Evolutionary conservation across 2,888 invertebrate species (phyloP).

Genomic region (Dioctria rufipes): DNA sequence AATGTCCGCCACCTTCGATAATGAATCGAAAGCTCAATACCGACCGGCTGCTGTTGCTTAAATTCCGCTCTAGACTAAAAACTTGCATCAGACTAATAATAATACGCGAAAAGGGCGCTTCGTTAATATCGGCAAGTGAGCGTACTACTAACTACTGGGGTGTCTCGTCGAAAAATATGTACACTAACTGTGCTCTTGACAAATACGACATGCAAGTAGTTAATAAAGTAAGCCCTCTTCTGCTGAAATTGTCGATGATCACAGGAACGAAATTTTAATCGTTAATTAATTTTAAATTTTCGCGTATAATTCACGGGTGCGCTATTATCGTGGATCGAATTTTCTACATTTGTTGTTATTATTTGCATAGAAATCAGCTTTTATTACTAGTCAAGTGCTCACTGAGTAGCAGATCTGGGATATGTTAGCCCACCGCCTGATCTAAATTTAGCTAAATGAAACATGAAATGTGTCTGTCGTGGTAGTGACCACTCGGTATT

Average conservation of each 20-base stretch:
- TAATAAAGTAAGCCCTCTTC: constrained; percentile 21
- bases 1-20: background rate
- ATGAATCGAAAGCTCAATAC: constrained; percentile 1
- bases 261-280: background rate
- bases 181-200: constrained; percentile 15
- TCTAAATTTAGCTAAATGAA: constrained; percentile 14
- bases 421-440: constrained; percentile 24
- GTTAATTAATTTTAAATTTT: no score
- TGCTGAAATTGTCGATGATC: background rate
- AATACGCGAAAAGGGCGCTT: constrained; percentile 23
- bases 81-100: constrained; percentile 22
- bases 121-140: background rate
- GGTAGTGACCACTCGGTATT: constrained; percentile 9
- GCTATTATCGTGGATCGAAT: background rate
- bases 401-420: background rate
- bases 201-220: constrained; percentile 17
- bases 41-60: constrained; percentile 12
- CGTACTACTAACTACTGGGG: background rate
- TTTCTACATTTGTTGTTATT: background rate
- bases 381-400: no score
- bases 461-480: background rate
- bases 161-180: constrained; percentile 10
- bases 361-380: background rate
- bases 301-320: background rate
- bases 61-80: constrained; percentile 47